A percentile compares a stretch with the other conserved stretches of the same genome.
Conservation (phyloP, 1,140 invertebrate species). For the Globodera rostochiensis region DNA sequence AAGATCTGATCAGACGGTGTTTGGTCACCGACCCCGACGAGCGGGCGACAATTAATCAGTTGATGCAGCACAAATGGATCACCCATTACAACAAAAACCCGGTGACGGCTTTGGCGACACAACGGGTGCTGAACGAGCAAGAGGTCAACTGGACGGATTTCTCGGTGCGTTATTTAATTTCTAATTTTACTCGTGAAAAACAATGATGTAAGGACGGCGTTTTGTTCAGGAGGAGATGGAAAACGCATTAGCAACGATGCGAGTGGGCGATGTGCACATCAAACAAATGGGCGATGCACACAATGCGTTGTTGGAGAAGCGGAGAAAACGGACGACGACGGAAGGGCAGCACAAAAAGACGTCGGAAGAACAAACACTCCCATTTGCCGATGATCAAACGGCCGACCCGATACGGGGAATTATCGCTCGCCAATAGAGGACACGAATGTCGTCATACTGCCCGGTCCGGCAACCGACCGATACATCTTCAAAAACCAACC, state of each 20-base stretch:
- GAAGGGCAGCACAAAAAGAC: background rate
- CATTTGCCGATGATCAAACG: background rate
- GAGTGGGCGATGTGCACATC: slow-evolving; percentile 76
- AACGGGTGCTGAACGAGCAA: slow-evolving; percentile 74
- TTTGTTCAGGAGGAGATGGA: slow-evolving; percentile 91
- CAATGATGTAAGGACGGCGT: background rate
- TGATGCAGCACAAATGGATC: slow-evolving; percentile 87
- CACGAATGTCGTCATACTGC: background rate
- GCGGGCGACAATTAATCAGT: slow-evolving; percentile 84
- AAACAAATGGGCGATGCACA: slow-evolving; percentile 59
- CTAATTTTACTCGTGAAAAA: background rate
- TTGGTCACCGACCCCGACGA: slow-evolving; percentile 87
- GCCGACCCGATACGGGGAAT: no score
- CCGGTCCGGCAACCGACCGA: no score
- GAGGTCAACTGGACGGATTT: slow-evolving; percentile 92
- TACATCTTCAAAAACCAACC: background rate
- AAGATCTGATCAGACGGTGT: slow-evolving; percentile 90
- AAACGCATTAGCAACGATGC: slow-evolving; percentile 90
- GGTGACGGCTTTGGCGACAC: slow-evolving; percentile 37
- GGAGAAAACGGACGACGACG: slow-evolving; percentile 30
- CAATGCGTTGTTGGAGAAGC: slow-evolving; percentile 56
- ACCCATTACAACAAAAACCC: slow-evolving; percentile 67
- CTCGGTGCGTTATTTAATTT: slow-evolving; percentile 60
- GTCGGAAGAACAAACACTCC: background rate
- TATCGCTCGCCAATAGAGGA: no score